Evolutionary conservation across 2,113 vertebrate species (phyloP).

Genomic region (Dicentrarchus labrax): DNA sequence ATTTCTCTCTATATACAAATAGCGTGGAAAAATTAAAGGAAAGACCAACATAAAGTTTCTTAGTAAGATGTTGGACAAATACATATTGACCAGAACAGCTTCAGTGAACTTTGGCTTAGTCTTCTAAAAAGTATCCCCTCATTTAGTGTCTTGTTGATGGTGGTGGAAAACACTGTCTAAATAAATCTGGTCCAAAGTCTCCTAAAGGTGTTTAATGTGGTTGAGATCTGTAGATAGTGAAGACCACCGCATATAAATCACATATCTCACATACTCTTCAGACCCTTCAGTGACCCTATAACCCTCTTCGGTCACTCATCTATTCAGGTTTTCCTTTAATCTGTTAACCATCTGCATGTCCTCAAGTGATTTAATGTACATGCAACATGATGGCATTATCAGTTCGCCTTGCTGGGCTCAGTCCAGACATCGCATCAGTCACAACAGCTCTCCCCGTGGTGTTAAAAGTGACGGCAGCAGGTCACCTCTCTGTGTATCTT

Average conservation of each 20-base stretch:
- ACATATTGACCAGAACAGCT: background rate
- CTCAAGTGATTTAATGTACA: too few species aligned
- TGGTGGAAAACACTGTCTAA: background rate
- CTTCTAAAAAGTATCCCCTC: background rate
- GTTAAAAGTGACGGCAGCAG: constrained; percentile 1
- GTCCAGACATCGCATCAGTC: background rate
- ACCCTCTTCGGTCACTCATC: too few species aligned
- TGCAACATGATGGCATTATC: background rate
- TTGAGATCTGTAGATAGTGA: background rate
- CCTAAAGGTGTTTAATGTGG: background rate
- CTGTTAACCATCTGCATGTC: background rate
- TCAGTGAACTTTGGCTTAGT: background rate
- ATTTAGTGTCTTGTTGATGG: background rate
- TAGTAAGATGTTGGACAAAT: background rate
- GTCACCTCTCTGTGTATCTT: constrained; percentile 41
- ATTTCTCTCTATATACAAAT: background rate
- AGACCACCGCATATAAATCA: background rate
- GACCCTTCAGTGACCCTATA: background rate
- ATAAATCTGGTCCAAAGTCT: background rate
- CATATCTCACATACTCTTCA: background rate
- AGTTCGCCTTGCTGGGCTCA: background rate
- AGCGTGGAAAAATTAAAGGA: background rate
- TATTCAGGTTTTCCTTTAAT: background rate
- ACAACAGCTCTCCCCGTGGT: background rate
- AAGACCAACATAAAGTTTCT: background rate